Base-by-base conservation (phyloP, 2,113 vertebrate genomes). In the Poeciliopsis occidentalis region DNA sequence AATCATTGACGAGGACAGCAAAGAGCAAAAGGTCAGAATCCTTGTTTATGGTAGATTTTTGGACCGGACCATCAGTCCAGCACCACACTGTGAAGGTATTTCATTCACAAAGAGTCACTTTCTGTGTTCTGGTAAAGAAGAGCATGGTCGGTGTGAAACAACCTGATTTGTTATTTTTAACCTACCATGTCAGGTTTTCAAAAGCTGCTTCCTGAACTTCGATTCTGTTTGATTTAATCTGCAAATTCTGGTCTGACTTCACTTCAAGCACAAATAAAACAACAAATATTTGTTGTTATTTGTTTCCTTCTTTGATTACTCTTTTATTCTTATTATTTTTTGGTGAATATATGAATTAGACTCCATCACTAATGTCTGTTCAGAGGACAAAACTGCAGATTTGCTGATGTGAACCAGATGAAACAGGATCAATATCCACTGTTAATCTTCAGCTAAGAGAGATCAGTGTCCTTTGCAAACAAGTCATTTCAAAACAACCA, bases 1-100 rank as follows among this genome's bases (percentile, higher is more conserved):
- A 94, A 94, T 94, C 92, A 95, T 94, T 94, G 26, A 86, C 89
- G 90, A 93, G 92, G 89, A 93, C 87, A 67, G 34, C 60, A 69
- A 60, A 39, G 85, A 82, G 61, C 73, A 83, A 62, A 69, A 84
- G 92, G 89, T 92, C 89, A 65, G 84, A 92, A 85, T 76, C 44
- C 69, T 67, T 85, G 71, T 88, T 92, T 87, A 39, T 61, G 31
- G 37, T 22, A 64, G 17, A 67, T 69, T 88, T 68, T 32, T 60
- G 69, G 63, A 82, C 62, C 30, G 30, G 0, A 5, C 22, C 22
- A 69, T 1, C n/a, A 54, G 51, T 29, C 10, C 72, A 44, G 11
- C 29, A 31, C 37, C 0, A 31, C 12, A 68, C 3, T 29, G 60
- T n/a, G 39, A 19, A 44, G 39, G n/a, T 0, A 19, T n/a, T 26